Evolutionary conservation across 2,797 vertebrate genomes (phyloP), one percentile per base, ranked within the genome.

Genomic region (Triplophysa yarkandensis): DNA sequence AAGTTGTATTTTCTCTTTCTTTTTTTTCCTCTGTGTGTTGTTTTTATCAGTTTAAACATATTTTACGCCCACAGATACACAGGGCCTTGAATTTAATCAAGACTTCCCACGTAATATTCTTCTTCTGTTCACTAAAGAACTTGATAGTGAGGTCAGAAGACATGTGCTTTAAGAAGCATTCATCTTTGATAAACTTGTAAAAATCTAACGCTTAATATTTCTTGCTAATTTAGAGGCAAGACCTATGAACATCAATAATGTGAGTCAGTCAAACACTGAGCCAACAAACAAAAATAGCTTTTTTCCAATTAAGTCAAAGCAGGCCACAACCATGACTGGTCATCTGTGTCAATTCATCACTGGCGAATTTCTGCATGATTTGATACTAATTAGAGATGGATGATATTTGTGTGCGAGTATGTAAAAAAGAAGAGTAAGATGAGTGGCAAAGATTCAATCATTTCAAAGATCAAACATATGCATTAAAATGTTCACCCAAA

Each of bases 331-430:
- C 61, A 54, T 44, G 27, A 73, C 34, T 65, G 63, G 63, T 66
- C 62, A 74, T 58, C 23, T 43, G 41, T 43, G 64, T 63, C 73
- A 64, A 63, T 74, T 65, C 36, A 70, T 69, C 41, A 4, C 36
- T 64, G 71, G 46, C 14, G 52, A 46, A 54, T 50, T 65, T 65
- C 66, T 65, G 77, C 65, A 63, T 60, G 41, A 79, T 69, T 43
- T 39, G 41, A 74, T 70, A 41, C 61, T 66, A 79, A 79, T 70
- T 73, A 68, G 41, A 78, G 70, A 77, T 66, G 68, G 63, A 64
- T 44, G 71, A 66, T 28, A 66, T 74, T 32, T 32, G 71, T n/a
- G 16, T 1, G 13, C 39, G 28, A 44, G 48, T 62, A 34, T 17
- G 17, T 52, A 61, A n/a, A 39, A 21, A 2, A 19, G n/a, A n/a